These are phyloP conservation scores for Agrenia bidenticulata DNA, from an alignment of 2,888 invertebrate species.

Conservation along the genomic window DNA sequence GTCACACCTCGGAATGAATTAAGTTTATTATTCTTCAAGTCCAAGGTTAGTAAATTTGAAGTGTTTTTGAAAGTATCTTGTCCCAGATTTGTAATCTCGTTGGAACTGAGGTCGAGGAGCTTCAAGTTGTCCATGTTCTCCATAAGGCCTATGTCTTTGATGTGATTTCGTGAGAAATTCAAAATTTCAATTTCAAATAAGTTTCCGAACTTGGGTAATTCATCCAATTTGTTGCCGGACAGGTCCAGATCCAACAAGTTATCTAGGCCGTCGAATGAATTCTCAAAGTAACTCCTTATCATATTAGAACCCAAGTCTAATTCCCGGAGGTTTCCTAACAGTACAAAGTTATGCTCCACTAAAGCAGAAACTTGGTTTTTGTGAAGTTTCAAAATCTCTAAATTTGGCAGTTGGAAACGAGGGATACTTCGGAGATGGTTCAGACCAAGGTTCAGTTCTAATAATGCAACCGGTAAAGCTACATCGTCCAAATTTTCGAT, in stretches of 20 bases:
- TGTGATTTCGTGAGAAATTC: constrained; percentile 54
- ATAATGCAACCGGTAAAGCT: constrained; percentile 53
- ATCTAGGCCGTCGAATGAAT: constrained; percentile 67
- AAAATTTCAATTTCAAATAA: constrained; percentile 57
- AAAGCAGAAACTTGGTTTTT: constrained; percentile 78
- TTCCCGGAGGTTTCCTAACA: constrained; percentile 63
- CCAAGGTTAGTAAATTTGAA: constrained; percentile 52
- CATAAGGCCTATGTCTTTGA: constrained; percentile 42
- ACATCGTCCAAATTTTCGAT: constrained; percentile 66
- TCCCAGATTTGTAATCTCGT: constrained; percentile 59
- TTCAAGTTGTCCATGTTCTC: constrained; percentile 59
- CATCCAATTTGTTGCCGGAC: constrained; percentile 71
- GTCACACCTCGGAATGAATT: constrained; percentile 49
- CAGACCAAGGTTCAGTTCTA: constrained; percentile 53
- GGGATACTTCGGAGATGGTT: constrained; percentile 55
- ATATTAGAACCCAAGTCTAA: constrained; percentile 65
- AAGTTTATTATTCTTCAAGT: constrained; percentile 53
- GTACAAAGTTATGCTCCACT: constrained; percentile 53
- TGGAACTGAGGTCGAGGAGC: constrained; percentile 75
- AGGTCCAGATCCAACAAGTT: constrained; percentile 71
- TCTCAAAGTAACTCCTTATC: constrained; percentile 48
- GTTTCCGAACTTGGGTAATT: constrained; percentile 61
- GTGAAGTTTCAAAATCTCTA: constrained; percentile 70
- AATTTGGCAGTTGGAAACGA: constrained; percentile 67
- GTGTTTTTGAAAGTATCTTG: constrained; percentile 52